Evolutionary conservation across 2,113 vertebrate species (phyloP), one percentile per base, ranked within the genome.

Genomic region (Catagonus wagneri): DNA sequence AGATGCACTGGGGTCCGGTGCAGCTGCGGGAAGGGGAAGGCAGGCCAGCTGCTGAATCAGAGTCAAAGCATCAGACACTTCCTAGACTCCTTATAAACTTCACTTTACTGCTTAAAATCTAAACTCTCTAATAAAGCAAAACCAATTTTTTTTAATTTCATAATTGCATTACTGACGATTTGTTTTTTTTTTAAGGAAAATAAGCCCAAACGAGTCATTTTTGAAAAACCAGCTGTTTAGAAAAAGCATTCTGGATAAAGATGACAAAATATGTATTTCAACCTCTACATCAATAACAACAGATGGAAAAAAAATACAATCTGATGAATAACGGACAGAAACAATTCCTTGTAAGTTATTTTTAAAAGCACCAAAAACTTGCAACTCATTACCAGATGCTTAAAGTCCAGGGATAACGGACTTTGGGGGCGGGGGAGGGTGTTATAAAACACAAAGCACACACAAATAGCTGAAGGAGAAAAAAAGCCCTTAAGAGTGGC

Each of bases 221-320:
- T 29, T 2, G 27, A 66, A 81, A 89, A 84, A 54, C n/a, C 71
- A 89, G 84, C 69, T 76, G 65, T 80, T 87, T 75, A 36, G 88
- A 88, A 87, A 95, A 95, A 83, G 36, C 44, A 86, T 65, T 90
- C 61, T 75, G 79, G 89, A 52, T 94, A 90, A 97, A 95, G 76
- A 96, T 14, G 78, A 71, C 83, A 96, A 93, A 84, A 74, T 79
- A 87, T 89, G n/a, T 90, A 89, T 79, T 93, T 68, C 52, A 87
- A 93, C 74, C 78, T 92, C 76, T 91, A 94, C 95, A 97, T 97
- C 95, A 94, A 39, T 94, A 97, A 93, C 87, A 90, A 96, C 36
- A 81, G 85, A 97, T 89, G 56, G 44, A 8, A 89, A 91, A 92
- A 96, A 90, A 96, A 83, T 8, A 76, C 54, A 89, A 87, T 56